Conservation (phyloP, 2,888 invertebrate genomes). For the Amblyjoppa proteus region DNA sequence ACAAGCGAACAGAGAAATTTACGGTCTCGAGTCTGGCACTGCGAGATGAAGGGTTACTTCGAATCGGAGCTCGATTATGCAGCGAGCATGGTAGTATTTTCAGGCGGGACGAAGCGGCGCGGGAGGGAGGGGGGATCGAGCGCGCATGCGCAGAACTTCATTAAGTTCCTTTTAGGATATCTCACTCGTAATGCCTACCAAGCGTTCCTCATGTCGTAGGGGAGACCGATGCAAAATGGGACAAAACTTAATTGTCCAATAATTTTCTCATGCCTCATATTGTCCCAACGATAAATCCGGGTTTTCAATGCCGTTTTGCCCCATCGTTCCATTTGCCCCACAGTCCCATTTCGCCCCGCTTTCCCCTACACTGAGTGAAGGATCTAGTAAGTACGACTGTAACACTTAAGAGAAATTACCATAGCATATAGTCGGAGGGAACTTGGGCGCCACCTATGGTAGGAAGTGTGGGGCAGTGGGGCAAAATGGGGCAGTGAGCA, state of each 20-base stretch:
- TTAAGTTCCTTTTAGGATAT: slow-evolving; percentile 82
- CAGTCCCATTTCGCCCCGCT: too few species aligned
- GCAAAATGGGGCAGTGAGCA: too few species aligned
- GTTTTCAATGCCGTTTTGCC: slow-evolving; percentile 53
- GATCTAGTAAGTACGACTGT: too few species aligned
- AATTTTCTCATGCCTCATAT: too few species aligned
- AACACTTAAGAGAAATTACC: too few species aligned
- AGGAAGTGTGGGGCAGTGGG: too few species aligned
- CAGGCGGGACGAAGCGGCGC: background rate
- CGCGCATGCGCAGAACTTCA: slow-evolving; percentile 70
- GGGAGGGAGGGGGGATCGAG: slow-evolving; percentile 20
- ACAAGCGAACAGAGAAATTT: slow-evolving; percentile 32
- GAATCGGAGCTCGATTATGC: slow-evolving; percentile 58
- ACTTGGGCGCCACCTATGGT: too few species aligned
- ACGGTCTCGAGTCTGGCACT: slow-evolving; percentile 29
- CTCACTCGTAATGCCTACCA: slow-evolving; percentile 74
- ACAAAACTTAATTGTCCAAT: too few species aligned
- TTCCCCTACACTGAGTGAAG: too few species aligned
- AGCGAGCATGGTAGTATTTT: background rate
- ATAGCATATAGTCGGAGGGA: too few species aligned
- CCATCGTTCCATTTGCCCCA: too few species aligned
- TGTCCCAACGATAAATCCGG: too few species aligned
- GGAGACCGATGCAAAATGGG: background rate
- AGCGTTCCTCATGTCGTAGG: slow-evolving; percentile 75
- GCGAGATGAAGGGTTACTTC: slow-evolving; percentile 31